These are phyloP conservation scores for Aspidiotus rigidus DNA, from an alignment of 2,888 invertebrate species.

Conservation along the genomic window DNA sequence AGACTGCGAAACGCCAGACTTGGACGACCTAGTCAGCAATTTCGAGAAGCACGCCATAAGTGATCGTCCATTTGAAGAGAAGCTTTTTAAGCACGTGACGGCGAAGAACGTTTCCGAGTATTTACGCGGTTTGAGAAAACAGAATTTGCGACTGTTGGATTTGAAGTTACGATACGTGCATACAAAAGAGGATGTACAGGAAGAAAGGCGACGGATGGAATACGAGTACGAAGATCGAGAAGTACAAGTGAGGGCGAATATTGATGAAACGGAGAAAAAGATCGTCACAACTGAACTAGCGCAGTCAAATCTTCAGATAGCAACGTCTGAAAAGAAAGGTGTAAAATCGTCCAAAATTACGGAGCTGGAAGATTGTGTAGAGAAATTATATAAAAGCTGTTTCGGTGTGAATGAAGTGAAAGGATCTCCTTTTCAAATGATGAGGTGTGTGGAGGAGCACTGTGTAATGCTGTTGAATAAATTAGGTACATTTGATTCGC, in stretches of 20 bases:
- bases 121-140: slow-evolving; percentile 11
- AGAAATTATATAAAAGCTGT: slow-evolving; percentile 11
- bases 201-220: not conserved
- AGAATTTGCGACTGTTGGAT: slow-evolving; percentile 16
- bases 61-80: not conserved
- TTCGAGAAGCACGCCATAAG: not conserved
- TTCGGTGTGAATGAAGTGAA: not conserved
- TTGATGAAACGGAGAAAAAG: slow-evolving; percentile 7
- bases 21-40: slow-evolving; percentile 11
- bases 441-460: slow-evolving; percentile 19
- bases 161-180: slow-evolving; percentile 10
- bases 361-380: slow-evolving; percentile 8
- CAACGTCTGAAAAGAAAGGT: not conserved
- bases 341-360: not conserved
- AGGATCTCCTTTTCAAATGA: slow-evolving; percentile 13
- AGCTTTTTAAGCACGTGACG: slow-evolving; percentile 13
- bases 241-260: not conserved
- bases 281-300: not conserved
- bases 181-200: slow-evolving; percentile 3
- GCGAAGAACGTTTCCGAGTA: slow-evolving; percentile 4
- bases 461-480: slow-evolving; percentile 6
- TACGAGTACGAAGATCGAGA: not conserved
- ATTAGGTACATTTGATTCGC: slow-evolving; percentile 12
- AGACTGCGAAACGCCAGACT: not conserved
- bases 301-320: slow-evolving; percentile 1